Evolutionary conservation across 37 sponge, comb jelly and placozoan species (phyloP), one percentile per base, ranked within the genome.

Genomic region (Hormiphora californensis): DNA sequence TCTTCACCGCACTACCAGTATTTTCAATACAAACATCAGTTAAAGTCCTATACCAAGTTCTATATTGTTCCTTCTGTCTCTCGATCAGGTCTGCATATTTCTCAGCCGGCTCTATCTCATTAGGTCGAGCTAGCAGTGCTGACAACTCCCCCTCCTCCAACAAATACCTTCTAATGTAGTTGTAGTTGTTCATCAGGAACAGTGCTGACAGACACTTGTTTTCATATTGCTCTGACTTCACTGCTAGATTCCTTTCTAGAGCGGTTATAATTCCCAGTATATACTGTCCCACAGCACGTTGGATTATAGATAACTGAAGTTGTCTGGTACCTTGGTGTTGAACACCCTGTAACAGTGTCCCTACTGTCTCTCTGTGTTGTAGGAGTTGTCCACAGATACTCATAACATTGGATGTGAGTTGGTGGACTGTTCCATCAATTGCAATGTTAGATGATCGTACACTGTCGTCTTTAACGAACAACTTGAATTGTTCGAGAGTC

Each of bases 131-230:
- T 17, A 36, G 38, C 34, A 65, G 37, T 28, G 35, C 19, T 5
- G 67, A 28, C 67, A 65, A 19, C 35, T 36, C 35, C 17, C 35
- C 67, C 4, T 36, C 32, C 35, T 65, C 67, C 37, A 36, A 36
- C 67, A 65, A 38, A 17, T 65, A 36, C 4, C 35, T 65, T 17
- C 67, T 27, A 28, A 65, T 65, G 37, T 65, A 65, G 17, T 65
- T 65, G 67, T 65, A 65, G 67, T 65, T 65, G 37, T 65, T 65
- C 67, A 65, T 65, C 4, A 65, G 67, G 67, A 65, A 65, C 5
- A 65, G 37, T 5, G 67, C 67, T 32, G 67, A 65, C 67, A 65
- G 35, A 65, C 67, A 65, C 67, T 65, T 65, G 37, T 65, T 65
- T 36, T 65, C 67, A 65, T 65, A 65, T 7, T 36, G 38, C 36